Percentiles rank a stretch among this genome's conserved stretches.
These are phyloP conservation scores for Neuroterus valhalla DNA, from an alignment of 1,140 invertebrate genomes.

Conservation along the genomic window DNA sequence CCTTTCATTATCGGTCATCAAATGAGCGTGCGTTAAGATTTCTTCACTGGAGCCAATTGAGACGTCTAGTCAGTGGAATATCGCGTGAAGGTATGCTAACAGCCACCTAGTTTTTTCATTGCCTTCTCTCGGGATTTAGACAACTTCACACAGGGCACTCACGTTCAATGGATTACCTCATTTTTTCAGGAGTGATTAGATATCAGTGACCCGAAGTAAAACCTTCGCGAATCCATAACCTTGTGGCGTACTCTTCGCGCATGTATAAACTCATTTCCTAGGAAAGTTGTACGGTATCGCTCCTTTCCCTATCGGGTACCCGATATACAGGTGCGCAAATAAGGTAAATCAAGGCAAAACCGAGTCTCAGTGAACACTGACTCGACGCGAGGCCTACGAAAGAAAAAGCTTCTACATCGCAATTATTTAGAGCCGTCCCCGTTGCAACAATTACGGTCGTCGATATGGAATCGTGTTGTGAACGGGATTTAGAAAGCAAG, in stretches of 20 bases:
- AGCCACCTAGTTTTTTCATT: constrained; percentile 40
- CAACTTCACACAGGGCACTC: constrained; percentile 5
- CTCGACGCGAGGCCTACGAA: constrained; percentile 9
- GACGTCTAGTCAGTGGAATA: constrained; percentile 51
- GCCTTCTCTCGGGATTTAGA: constrained; percentile 36
- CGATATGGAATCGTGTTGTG: constrained; percentile 8
- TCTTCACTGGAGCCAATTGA: constrained; percentile 52
- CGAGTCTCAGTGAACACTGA: constrained; percentile 6
- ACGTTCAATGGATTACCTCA: constrained; percentile 30
- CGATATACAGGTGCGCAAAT: constrained; percentile 31
- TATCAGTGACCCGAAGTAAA: constrained; percentile 28
- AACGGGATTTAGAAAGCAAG: constrained; percentile 28
- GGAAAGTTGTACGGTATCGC: constrained; percentile 22
- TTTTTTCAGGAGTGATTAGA: constrained; percentile 29
- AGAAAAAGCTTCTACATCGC: constrained; percentile 19
- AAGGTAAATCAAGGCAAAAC: constrained; percentile 31
- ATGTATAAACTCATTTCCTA: constrained; percentile 28
- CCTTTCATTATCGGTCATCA: constrained; percentile 1
- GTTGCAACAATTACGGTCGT: constrained; percentile 21
- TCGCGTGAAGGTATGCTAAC: constrained; percentile 62
- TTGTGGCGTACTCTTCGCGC: not conserved
- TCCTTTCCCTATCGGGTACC: constrained; percentile 29
- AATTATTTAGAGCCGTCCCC: constrained; percentile 29
- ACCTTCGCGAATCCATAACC: constrained; percentile 4
- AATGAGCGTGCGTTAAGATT: not conserved